phyloP scores from a whole-genome alignment of 2,888 invertebrate genomes.

The Ethmia dodecea region DNA sequence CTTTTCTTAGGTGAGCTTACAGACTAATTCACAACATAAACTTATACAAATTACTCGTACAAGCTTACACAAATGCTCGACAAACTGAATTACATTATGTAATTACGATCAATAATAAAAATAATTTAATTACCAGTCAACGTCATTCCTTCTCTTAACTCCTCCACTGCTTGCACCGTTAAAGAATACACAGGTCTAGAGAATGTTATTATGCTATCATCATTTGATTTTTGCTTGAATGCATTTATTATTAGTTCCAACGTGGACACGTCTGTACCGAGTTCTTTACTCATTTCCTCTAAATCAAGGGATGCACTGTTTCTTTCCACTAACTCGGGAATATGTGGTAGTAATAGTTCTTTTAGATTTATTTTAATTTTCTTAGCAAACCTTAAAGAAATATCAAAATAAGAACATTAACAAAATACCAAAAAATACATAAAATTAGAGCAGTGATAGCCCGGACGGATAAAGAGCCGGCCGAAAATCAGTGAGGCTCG shows the following conservation, averaged over 20 bases:
- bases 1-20: too few relatives aligned
- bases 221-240: constrained; percentile 81
- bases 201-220: constrained; percentile 84
- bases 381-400: constrained; percentile 71
- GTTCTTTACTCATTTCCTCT: constrained; percentile 46
- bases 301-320: constrained; percentile 36
- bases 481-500: too few relatives aligned
- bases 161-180: constrained; percentile 81
- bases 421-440: too few relatives aligned
- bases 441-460: too few relatives aligned
- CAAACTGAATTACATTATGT: too few relatives aligned
- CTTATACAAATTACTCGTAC: too few relatives aligned
- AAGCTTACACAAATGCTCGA: too few relatives aligned
- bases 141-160: constrained; percentile 78
- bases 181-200: constrained; percentile 85
- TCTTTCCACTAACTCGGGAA: constrained; percentile 47
- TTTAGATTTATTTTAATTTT: constrained; percentile 58
- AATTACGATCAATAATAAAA: too few relatives aligned
- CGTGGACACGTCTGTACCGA: constrained; percentile 80
- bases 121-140: constrained; percentile 75
- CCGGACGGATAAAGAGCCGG: too few relatives aligned
- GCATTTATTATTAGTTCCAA: constrained; percentile 85
- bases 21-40: too few relatives aligned
- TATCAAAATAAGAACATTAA: too few relatives aligned
- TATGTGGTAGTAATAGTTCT: constrained; percentile 55